These are phyloP conservation scores for Eunapius fragilis DNA, from an alignment of 37 sponge, comb jelly and placozoan genomes.

Conservation along the genomic window DNA sequence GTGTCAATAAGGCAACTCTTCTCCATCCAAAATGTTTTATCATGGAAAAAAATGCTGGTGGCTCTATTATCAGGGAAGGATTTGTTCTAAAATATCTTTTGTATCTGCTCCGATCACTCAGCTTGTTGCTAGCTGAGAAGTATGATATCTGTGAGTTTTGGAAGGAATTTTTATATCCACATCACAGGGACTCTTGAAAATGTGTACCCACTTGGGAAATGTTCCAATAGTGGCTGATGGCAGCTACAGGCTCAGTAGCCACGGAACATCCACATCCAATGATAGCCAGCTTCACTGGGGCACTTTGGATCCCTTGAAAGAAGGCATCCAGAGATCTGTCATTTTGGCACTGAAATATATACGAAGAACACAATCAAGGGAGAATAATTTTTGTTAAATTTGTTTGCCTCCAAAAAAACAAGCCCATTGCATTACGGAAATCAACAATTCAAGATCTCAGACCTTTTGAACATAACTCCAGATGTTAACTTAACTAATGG, in stretches of 20 bases:
- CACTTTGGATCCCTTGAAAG: conserved; percentile 4
- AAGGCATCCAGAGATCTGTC: conserved; percentile 14
- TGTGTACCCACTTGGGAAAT: conserved; percentile 22
- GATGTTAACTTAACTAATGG: too few species aligned
- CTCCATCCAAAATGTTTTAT: conserved; percentile 16
- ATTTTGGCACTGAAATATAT: conserved; percentile 20
- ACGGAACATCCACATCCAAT: conserved; percentile 47
- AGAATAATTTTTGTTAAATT: too few species aligned
- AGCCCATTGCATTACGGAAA: too few species aligned
- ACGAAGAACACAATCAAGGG: too few species aligned
- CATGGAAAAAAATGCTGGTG: conserved; percentile 9
- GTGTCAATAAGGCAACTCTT: conserved; percentile 17
- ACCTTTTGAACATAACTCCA: too few species aligned
- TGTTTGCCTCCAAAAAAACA: too few species aligned
- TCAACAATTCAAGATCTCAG: too few species aligned
- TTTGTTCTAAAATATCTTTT: conserved; percentile 19
- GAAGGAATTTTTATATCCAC: too few species aligned
- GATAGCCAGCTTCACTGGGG: neutral
- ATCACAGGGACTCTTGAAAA: too few species aligned
- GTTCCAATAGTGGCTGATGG: conserved; percentile 33
- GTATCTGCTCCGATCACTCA: conserved; percentile 26
- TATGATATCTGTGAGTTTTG: conserved; percentile 9
- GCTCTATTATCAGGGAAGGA: neutral
- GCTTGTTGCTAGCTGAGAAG: neutral
- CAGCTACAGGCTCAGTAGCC: conserved; percentile 32